Conservation (phyloP, 2,888 invertebrate genomes). For the Pristionchus entomophagus region DNA sequence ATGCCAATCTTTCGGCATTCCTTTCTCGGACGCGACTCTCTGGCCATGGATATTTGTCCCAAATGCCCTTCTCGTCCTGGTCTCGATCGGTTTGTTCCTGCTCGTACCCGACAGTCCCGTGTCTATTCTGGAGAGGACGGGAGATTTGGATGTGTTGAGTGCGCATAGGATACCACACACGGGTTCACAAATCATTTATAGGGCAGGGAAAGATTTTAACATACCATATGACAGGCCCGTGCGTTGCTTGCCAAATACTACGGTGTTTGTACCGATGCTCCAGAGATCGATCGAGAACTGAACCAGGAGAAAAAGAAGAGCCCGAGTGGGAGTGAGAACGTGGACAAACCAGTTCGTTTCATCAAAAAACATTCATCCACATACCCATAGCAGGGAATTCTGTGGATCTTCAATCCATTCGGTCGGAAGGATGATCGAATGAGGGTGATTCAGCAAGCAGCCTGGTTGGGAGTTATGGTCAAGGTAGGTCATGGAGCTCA, state of each 20-base stretch:
- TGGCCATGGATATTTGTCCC: conserved; percentile 62
- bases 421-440: conserved; percentile 56
- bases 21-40: conserved; percentile 57
- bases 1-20: conserved; percentile 58
- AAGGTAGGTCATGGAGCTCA: too few species aligned
- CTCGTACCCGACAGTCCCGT: not conserved
- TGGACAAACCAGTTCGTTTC: not conserved
- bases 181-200: too few species aligned
- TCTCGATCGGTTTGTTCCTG: not conserved
- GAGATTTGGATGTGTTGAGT: not conserved
- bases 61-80: conserved; percentile 4
- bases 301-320: not conserved
- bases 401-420: conserved; percentile 65
- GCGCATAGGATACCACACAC: too few species aligned
- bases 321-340: too few species aligned
- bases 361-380: too few species aligned
- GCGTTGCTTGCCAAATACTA: conserved; percentile 60
- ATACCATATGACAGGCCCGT: conserved; percentile 52
- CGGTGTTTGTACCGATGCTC: conserved; percentile 57
- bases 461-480: conserved; percentile 65
- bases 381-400: conserved; percentile 48
- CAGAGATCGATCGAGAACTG: conserved; percentile 58
- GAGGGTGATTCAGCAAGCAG: conserved; percentile 57
- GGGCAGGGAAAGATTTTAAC: too few species aligned
- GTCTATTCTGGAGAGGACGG: conserved; percentile 2